Evolutionary conservation across 2,888 invertebrate species (phyloP), one percentile per base, ranked within the genome.

Genomic region (Oxyscelio sp.): DNA sequence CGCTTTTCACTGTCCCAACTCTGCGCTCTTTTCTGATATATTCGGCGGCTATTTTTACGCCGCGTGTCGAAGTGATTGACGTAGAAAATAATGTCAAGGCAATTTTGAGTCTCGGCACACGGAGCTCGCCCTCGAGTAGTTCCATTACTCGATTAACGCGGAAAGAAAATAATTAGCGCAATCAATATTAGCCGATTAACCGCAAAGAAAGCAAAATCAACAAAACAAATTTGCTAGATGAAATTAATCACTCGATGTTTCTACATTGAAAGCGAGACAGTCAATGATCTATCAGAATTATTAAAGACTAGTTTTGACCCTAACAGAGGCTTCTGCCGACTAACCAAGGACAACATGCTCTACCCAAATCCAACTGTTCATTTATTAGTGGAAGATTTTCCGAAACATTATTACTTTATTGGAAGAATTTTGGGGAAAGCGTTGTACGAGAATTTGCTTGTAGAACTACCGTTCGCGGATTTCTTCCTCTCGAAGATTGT

Each of bases 311-410:
- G 98, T 0, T 99, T 99, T 92, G 99, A 99, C 95, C 99, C 99
- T 0, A 99, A 99, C 94, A 95, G 99, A 70, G 99, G 99, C 0
- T 97, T 99, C 93, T 99, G 99, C 93, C 95, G 96, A 77, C 94
- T 98, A 34, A 99, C 99, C 4, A 97, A 97, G 83, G 99, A 99
- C 94, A 98, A 98, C 92, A 97, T 98, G 94, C 95, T 99, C 40
- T 99, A 99, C 94, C 99, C 99, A 0, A 99, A 99, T 94, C 99
- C 99, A 0, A 97, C 97, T 61, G 98, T 98, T 4, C 96, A 97
- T 89, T 95, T 98, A 74, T 94, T 98, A n/a, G 96, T 98, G 43
- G 97, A 97, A 27, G 97, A 99, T 93, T 98, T 96, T 91, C 96
- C 96, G 0, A 96, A 97, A 90, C 99, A 99, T 94, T 99, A 98